Evolutionary conservation across 2,888 invertebrate species (phyloP).

Genomic region (Cerastis rubricosa): DNA sequence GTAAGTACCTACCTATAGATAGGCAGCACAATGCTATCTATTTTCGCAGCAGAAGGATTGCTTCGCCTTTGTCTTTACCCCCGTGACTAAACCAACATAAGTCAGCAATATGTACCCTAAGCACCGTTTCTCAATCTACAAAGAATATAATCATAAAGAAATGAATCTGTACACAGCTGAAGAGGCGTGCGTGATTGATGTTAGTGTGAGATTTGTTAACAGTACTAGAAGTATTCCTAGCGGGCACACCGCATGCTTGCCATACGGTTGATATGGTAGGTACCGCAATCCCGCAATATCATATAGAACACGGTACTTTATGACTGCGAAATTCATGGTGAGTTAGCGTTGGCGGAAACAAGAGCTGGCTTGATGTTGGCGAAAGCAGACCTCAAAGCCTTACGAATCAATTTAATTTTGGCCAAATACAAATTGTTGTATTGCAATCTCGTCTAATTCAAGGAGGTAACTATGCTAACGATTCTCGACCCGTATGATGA

Average conservation of each 20-base stretch:
- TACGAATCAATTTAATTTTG: not conserved
- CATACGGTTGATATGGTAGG: constrained; percentile 30
- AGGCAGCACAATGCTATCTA: too few relatives aligned
- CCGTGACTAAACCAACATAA: not conserved
- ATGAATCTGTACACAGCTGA: not conserved
- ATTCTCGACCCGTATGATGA: too few relatives aligned
- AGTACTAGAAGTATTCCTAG: constrained; percentile 37
- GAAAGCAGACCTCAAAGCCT: too few relatives aligned
- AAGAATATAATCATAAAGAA: constrained; percentile 24
- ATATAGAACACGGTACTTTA: constrained; percentile 19
- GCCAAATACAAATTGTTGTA: too few relatives aligned
- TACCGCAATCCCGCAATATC: constrained; percentile 40
- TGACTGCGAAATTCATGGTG: constrained; percentile 7
- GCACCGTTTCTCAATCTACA: not conserved
- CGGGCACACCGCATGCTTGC: constrained; percentile 25
- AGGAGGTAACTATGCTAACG: too few relatives aligned
- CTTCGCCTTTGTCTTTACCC: not conserved
- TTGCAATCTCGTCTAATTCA: too few relatives aligned
- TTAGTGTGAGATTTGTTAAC: constrained; percentile 42
- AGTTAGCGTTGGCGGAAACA: not conserved
- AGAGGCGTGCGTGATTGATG: constrained; percentile 47
- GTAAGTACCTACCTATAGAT: too few relatives aligned
- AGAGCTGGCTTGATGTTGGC: too few relatives aligned
- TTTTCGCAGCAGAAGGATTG: too few relatives aligned
- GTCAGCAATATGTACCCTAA: not conserved